Percentiles rank a stretch among this genome's conserved stretches.
Conservation (phyloP, 1,140 invertebrate genomes). For the Tetramorium simillimum region DNA sequence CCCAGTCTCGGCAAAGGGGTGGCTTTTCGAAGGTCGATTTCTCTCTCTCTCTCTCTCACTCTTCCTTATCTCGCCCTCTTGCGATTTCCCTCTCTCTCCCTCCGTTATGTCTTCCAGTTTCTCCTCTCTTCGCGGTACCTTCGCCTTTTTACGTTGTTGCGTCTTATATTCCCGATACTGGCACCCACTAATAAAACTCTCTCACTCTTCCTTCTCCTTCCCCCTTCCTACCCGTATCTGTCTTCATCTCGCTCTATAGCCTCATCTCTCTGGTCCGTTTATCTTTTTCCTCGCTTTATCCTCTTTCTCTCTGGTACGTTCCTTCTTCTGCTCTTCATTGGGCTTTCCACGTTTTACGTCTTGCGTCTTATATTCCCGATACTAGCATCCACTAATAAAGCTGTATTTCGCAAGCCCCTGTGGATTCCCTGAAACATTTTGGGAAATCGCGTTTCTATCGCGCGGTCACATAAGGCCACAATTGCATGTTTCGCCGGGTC, state of each 20-base stretch:
- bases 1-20: conserved; percentile 67
- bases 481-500: conserved; percentile 26
- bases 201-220: not conserved
- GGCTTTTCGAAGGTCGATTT: conserved; percentile 27
- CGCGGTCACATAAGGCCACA: not conserved
- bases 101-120: conserved; percentile 8
- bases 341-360: conserved; percentile 56
- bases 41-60: conserved; percentile 11
- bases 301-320: conserved; percentile 1
- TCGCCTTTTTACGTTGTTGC: conserved; percentile 51
- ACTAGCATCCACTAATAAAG: conserved; percentile 71
- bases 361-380: conserved; percentile 72
- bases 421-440: conserved; percentile 29
- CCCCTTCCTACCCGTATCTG: not conserved
- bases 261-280: conserved; percentile 31
- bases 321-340: conserved; percentile 6
- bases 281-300: not conserved
- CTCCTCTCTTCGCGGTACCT: conserved; percentile 3
- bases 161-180: conserved; percentile 52
- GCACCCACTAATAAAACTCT: conserved; percentile 53
- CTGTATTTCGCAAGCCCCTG: conserved; percentile 46
- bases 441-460: conserved; percentile 41
- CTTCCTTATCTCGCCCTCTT: conserved; percentile 16
- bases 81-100: not conserved
- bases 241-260: conserved; percentile 56